Percentiles rank a stretch among this genome's conserved stretches.
Conservation (phyloP, 2,113 vertebrate genomes). For the Upupa epops region DNA sequence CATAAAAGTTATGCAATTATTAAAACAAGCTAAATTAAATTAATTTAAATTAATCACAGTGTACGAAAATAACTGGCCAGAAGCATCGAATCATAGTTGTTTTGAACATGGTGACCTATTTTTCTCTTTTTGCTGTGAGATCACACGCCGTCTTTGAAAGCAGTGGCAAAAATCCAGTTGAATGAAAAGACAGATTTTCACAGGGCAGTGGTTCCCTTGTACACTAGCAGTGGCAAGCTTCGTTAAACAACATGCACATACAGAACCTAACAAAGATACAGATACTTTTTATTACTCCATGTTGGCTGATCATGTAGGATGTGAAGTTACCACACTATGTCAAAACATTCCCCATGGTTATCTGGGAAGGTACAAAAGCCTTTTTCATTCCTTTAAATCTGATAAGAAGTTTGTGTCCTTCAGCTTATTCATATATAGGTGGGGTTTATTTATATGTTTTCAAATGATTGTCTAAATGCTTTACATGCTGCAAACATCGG, state of each 20-base stretch:
- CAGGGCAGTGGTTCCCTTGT: background rate
- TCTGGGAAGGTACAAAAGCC: background rate
- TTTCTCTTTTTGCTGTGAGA: slow-evolving; percentile 21
- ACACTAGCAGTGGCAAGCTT: background rate
- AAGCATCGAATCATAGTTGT: slow-evolving; percentile 6
- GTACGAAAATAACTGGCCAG: slow-evolving; percentile 37
- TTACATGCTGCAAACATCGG: background rate
- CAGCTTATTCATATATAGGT: background rate
- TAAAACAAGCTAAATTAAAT: slow-evolving; percentile 71
- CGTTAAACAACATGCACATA: background rate
- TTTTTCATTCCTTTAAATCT: background rate
- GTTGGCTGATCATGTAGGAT: background rate
- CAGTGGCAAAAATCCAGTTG: background rate
- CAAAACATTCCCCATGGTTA: background rate
- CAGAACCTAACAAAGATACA: background rate
- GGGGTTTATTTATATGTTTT: background rate
- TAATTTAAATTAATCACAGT: slow-evolving; percentile 64
- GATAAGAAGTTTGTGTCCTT: background rate
- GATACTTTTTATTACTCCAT: background rate
- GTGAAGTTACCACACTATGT: background rate
- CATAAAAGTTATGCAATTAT: slow-evolving; percentile 55
- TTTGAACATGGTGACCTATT: slow-evolving; percentile 52
- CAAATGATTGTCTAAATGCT: background rate
- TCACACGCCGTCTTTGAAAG: slow-evolving; percentile 1
- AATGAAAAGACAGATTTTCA: background rate